Percentiles rank a stretch among this genome's conserved stretches.
phyloP scores from a whole-genome alignment of 2,113 vertebrate genomes.

The Ictidomys tridecemlineatus region DNA sequence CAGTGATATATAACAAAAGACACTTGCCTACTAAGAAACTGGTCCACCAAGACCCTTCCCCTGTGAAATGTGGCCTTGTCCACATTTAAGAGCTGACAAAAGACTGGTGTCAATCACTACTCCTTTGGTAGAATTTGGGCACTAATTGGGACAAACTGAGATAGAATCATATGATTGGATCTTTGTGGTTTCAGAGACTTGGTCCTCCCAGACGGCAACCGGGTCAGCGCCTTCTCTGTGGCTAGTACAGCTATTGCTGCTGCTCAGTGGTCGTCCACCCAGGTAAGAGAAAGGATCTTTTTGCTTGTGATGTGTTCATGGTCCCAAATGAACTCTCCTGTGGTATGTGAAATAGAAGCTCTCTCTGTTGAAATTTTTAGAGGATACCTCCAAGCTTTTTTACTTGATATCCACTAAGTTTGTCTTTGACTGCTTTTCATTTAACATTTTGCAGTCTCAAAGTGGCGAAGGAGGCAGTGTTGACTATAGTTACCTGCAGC shows the following conservation, averaged over 20 bases:
- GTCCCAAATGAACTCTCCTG: background rate
- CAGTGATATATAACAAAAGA: background rate
- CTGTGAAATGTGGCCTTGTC: background rate
- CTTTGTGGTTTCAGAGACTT: conserved; percentile 92
- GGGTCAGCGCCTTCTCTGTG: conserved; percentile 98
- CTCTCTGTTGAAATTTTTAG: background rate
- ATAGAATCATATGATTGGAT: background rate
- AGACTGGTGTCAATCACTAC: background rate
- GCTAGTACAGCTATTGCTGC: conserved; percentile 99
- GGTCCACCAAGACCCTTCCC: background rate
- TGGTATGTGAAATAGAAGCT: background rate
- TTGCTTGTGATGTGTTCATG: background rate
- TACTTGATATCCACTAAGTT: background rate
- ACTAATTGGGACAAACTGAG: background rate
- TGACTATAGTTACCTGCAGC: conserved; percentile 95
- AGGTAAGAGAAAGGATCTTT: conserved; percentile 88
- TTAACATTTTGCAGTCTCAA: conserved; percentile 89
- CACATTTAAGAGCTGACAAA: background rate
- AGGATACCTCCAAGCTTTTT: background rate
- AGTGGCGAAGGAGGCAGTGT: conserved; percentile 91
- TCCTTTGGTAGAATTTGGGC: background rate
- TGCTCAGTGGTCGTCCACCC: conserved; percentile 98
- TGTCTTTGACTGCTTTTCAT: conserved; percentile 30
- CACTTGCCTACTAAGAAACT: background rate
- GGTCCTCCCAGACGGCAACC: conserved; percentile 96